These are phyloP conservation scores for Steromphala cineraria DNA, from an alignment of 2,888 invertebrate species.

Conservation along the genomic window DNA sequence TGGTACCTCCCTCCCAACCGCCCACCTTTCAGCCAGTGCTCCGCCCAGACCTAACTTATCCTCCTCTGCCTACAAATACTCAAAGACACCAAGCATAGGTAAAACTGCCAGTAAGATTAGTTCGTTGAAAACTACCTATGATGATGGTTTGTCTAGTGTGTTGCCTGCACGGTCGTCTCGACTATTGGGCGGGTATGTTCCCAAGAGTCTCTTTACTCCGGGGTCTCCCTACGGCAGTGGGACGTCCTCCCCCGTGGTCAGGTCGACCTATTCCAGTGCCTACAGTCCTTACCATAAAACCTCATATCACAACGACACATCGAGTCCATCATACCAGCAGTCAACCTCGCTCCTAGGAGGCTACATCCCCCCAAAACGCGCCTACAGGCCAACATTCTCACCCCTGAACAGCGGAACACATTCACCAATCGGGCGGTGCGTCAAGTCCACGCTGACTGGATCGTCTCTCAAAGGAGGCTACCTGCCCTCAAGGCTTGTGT, in stretches of 20 bases:
- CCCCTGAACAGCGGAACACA: background rate
- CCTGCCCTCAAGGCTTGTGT: background rate
- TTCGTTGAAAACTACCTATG: background rate
- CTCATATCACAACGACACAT: background rate
- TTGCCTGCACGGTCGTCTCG: background rate
- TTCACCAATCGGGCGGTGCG: background rate
- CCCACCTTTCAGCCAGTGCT: constrained; percentile 6
- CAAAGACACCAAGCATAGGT: background rate
- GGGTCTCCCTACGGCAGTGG: background rate
- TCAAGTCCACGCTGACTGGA: background rate
- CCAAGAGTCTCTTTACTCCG: background rate
- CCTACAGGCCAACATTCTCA: background rate
- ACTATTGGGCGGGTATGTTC: constrained; percentile 10
- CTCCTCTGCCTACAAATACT: background rate
- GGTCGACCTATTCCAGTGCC: background rate
- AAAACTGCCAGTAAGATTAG: background rate
- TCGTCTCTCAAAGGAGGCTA: background rate
- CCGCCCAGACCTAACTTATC: constrained; percentile 4
- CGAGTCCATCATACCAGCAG: background rate
- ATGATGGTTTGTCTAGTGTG: background rate
- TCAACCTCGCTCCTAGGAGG: background rate
- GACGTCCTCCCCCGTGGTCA: background rate
- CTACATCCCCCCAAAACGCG: background rate
- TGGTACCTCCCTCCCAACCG: background rate
- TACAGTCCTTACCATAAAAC: background rate